Evolutionary conservation across 2,797 vertebrate genomes (phyloP), one percentile per base, ranked within the genome.

Genomic region (Cyclopterus lumpus): DNA sequence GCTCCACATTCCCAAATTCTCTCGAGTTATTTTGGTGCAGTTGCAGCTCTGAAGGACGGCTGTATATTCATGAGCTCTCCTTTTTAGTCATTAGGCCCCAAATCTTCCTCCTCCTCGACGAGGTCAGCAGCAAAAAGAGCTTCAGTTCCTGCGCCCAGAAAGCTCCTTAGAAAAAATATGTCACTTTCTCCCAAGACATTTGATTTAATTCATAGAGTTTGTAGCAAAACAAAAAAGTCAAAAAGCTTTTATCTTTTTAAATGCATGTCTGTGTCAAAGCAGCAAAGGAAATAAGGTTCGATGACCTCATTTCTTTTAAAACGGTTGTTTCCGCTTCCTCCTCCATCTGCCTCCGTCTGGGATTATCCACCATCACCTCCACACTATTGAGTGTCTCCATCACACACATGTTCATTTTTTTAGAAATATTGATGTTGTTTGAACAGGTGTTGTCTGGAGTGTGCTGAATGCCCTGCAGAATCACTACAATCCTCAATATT

Each of bases 1-100:
- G 84, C 80, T 87, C 86, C 77, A 83, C 87, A 84, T 88, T 86
- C 81, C 81, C 82, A 74, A 73, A 74, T 58, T 73, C 79, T 86
- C 49, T 0, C 11, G 42, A 78, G 86, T 89, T 91, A 90, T 83
- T 89, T 85, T 71, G 77, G 82, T 74, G 60, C 59, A 0, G 36
- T 16, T 9, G 67, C 68, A 9, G 75, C 49, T 68, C 53, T 80
- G 80, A 87, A 86, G 85, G 83, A 61, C 64, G 60, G 66, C 77
- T 75, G 77, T 49, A 75, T 86, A 85, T 89, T 87, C 81, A 89
- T 87, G 84, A 87, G 86, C 67, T 79, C 64, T 78, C 60, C 67
- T 84, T 84, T 68, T 88, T 73, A 87, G 81, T 82, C 83, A 57
- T 83, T 71, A 73, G 82, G 58, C 82, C 73, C 69, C 74, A 81